A percentile compares a stretch with the other conserved stretches of the same genome.
Evolutionary conservation across 1,140 invertebrate genomes (phyloP).

Genomic region (Drosophila sturtevanti): DNA sequence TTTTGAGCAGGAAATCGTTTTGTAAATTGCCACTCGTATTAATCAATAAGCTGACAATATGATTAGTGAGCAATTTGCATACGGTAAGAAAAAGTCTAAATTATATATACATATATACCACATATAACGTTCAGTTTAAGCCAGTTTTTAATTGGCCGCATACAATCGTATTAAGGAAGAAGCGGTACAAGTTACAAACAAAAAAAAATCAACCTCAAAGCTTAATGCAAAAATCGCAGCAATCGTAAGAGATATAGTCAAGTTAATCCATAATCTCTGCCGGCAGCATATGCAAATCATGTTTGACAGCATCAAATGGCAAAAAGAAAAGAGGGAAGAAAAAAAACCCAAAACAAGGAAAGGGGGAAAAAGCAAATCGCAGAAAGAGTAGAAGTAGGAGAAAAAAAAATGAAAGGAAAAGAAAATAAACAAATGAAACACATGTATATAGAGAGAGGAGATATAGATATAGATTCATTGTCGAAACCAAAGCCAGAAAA

Average conservation of each 20-base stretch:
- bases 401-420: constrained; percentile 31
- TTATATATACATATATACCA: neutral
- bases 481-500: neutral
- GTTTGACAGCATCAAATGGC: constrained; percentile 67
- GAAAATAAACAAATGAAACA: constrained; percentile 8
- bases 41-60: constrained; percentile 37
- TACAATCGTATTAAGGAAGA: constrained; percentile 43
- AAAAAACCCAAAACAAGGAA: no score
- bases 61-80: constrained; percentile 30
- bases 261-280: constrained; percentile 65
- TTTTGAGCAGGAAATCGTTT: constrained; percentile 62
- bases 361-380: neutral
- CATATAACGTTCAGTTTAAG: constrained; percentile 22
- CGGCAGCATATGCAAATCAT: constrained; percentile 76
- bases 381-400: neutral
- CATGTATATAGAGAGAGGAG: neutral
- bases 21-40: constrained; percentile 31
- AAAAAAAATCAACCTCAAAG: constrained; percentile 20
- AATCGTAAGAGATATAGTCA: constrained; percentile 45
- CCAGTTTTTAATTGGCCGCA: constrained; percentile 62
- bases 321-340: constrained; percentile 6
- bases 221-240: constrained; percentile 15
- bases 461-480: neutral
- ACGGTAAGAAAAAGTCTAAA: constrained; percentile 7
- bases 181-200: constrained; percentile 9